phyloP scores from a whole-genome alignment of 2,888 invertebrate species.

The Macrosoma leucophasiata region DNA sequence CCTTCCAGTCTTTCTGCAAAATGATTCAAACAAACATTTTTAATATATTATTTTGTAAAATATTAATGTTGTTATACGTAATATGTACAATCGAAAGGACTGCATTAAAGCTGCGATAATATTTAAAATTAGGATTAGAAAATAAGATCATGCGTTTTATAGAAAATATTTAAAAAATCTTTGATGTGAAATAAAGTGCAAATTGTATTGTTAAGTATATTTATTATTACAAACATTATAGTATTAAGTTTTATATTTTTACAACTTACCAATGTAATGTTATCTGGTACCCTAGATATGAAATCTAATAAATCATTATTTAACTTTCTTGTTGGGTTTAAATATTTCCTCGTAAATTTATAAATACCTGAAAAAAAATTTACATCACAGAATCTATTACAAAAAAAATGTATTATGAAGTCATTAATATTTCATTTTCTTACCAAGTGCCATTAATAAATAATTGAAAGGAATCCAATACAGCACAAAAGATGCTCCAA shows the following conservation, averaged over 20 bases:
- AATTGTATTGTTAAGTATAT: too few species aligned
- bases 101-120: too few species aligned
- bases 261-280: conserved; percentile 50
- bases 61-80: too few species aligned
- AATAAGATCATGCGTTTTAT: conserved; percentile 3
- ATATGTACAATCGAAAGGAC: too few species aligned
- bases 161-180: conserved; percentile 2
- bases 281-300: conserved; percentile 57
- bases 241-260: too few species aligned
- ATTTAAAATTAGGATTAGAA: too few species aligned
- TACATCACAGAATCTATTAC: too few species aligned
- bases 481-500: conserved; percentile 36
- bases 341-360: conserved; percentile 55
- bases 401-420: conserved; percentile 8
- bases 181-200: conserved; percentile 1
- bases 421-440: conserved; percentile 22
- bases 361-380: conserved; percentile 45
- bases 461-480: conserved; percentile 54
- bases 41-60: too few species aligned
- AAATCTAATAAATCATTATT: conserved; percentile 65
- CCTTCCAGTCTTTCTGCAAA: conserved; percentile 62
- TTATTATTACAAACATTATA: too few species aligned
- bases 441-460: conserved; percentile 56
- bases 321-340: conserved; percentile 47
- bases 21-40: too few species aligned